These are phyloP conservation scores for Equus quagga DNA, from an alignment of 2,113 vertebrate species.

Conservation along the genomic window DNA sequence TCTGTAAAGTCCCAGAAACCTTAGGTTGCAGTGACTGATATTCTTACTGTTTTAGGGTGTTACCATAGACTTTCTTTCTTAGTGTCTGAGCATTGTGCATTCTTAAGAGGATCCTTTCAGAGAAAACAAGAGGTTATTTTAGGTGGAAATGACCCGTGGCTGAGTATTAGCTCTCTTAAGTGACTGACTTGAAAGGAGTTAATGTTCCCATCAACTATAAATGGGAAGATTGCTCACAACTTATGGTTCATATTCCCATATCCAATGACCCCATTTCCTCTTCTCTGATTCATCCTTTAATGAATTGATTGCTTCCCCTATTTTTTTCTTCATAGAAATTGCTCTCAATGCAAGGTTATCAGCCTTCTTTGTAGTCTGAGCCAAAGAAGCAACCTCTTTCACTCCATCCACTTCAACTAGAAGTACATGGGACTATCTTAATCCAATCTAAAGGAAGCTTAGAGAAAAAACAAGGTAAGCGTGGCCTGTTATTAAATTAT, in stretches of 20 bases:
- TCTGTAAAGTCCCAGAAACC: not conserved
- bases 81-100: slow-evolving; percentile 24
- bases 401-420: slow-evolving; percentile 3
- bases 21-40: not conserved
- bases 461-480: slow-evolving; percentile 46
- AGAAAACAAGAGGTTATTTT: slow-evolving; percentile 33
- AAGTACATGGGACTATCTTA: slow-evolving; percentile 10
- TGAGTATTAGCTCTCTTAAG: slow-evolving; percentile 45
- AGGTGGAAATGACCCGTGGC: slow-evolving; percentile 28
- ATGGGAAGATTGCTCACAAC: slow-evolving; percentile 50
- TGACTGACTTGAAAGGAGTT: slow-evolving; percentile 22
- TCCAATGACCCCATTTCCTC: not conserved
- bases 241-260: not conserved
- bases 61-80: not conserved
- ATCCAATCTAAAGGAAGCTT: slow-evolving; percentile 25
- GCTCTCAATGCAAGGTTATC: not conserved
- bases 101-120: slow-evolving; percentile 59
- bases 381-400: slow-evolving; percentile 34
- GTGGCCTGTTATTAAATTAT: slow-evolving; percentile 40
- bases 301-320: slow-evolving; percentile 11
- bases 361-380: slow-evolving; percentile 31
- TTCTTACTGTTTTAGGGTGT: not conserved
- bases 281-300: slow-evolving; percentile 47
- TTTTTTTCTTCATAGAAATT: slow-evolving; percentile 37
- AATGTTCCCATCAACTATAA: not conserved